Evolutionary conservation across 2,888 invertebrate genomes (phyloP).

Genomic region (Dilophus febrilis): DNA sequence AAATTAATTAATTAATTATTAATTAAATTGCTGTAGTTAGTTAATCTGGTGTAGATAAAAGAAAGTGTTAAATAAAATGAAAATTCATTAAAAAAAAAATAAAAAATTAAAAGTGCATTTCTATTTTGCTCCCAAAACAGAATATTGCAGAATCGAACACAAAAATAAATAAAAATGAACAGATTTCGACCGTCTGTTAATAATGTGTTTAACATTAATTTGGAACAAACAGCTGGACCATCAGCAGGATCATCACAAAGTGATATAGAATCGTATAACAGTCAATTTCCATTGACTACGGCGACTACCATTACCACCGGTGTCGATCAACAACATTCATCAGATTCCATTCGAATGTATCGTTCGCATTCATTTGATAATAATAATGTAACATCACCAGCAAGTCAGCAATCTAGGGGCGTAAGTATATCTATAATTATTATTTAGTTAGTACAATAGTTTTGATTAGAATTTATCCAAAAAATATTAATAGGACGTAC

Average conservation of each 20-base stretch:
- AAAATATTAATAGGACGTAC: slow-evolving; percentile 13
- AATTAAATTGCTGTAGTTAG: too few species aligned
- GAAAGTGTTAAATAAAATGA: too few species aligned
- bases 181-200: neutral
- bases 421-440: neutral
- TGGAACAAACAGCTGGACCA: slow-evolving; percentile 14
- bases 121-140: too few species aligned
- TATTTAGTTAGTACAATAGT: too few species aligned
- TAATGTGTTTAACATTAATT: slow-evolving; percentile 3
- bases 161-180: neutral
- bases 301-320: neutral
- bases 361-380: slow-evolving; percentile 1
- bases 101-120: too few species aligned
- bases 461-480: too few species aligned
- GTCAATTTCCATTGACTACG: slow-evolving; percentile 13
- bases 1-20: too few species aligned
- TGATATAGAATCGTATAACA: slow-evolving; percentile 15
- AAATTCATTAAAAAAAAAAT: too few species aligned
- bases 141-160: too few species aligned
- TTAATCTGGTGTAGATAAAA: too few species aligned
- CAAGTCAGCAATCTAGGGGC: neutral
- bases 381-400: too few species aligned
- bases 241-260: slow-evolving; percentile 15
- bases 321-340: neutral
- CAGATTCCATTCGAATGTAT: neutral